phyloP scores from a whole-genome alignment of 2,113 vertebrate genomes.

The Rafetus swinhoei region DNA sequence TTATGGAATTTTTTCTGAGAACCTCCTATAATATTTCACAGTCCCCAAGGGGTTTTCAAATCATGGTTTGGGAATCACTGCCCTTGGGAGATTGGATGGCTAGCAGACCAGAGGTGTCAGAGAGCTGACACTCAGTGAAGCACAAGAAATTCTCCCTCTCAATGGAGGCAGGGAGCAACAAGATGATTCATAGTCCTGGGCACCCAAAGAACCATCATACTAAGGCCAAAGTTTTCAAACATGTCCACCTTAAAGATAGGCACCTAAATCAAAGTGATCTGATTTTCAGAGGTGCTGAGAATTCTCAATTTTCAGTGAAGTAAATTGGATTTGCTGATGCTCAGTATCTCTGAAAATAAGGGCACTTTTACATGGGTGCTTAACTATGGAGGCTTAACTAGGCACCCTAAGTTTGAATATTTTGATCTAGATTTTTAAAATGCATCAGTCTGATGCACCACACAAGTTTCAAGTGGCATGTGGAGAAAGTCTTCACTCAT shows the following conservation, averaged over 20 bases:
- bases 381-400: not conserved
- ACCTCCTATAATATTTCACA: too few species aligned
- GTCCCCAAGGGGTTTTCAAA: too few species aligned
- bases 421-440: conserved; percentile 10
- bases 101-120: not conserved
- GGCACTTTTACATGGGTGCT: not conserved
- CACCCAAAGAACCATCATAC: not conserved
- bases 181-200: not conserved
- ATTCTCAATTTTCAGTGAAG: conserved; percentile 2
- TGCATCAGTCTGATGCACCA: not conserved
- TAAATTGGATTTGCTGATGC: not conserved
- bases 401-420: not conserved
- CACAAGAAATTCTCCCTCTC: not conserved
- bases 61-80: not conserved
- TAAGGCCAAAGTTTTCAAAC: not conserved
- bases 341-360: conserved; percentile 1
- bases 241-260: conserved; percentile 33
- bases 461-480: not conserved
- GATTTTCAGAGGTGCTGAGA: conserved; percentile 40
- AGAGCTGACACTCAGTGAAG: not conserved
- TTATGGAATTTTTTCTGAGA: too few species aligned
- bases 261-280: not conserved
- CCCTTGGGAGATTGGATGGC: not conserved
- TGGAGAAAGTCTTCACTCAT: not conserved
- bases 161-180: not conserved